Evolutionary conservation across 1,140 invertebrate genomes (phyloP).

Genomic region (Drosophila bifasciata): DNA sequence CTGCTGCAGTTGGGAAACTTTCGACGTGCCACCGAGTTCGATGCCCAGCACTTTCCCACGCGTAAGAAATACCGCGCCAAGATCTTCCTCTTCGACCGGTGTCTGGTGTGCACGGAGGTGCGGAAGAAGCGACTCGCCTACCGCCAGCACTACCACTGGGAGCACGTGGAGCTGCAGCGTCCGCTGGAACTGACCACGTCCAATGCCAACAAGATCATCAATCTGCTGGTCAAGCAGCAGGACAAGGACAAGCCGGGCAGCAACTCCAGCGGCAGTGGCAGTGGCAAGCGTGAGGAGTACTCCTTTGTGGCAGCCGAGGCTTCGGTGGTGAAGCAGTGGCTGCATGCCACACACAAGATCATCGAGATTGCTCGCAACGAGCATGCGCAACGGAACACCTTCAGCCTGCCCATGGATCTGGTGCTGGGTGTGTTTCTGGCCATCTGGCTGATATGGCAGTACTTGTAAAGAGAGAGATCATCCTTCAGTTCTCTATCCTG

Average conservation of each 20-base stretch:
- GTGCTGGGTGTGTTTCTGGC: constrained; percentile 63
- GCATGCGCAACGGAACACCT: constrained; percentile 58
- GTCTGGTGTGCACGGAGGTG: constrained; percentile 76
- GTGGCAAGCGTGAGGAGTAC: constrained; percentile 63
- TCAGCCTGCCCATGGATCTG: constrained; percentile 78
- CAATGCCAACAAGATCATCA: constrained; percentile 71
- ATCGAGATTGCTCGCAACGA: constrained; percentile 69
- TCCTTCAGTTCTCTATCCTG: not conserved
- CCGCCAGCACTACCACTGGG: constrained; percentile 75
- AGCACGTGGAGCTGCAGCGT: constrained; percentile 70
- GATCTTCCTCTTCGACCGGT: constrained; percentile 79
- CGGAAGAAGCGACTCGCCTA: constrained; percentile 70
- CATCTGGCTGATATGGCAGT: constrained; percentile 80
- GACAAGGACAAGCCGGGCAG: constrained; percentile 44
- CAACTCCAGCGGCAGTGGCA: not conserved
- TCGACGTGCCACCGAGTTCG: constrained; percentile 73
- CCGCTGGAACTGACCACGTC: constrained; percentile 52
- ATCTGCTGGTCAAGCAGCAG: constrained; percentile 66
- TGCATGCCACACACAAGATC: constrained; percentile 72
- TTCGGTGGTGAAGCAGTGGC: constrained; percentile 73
- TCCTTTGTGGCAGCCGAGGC: constrained; percentile 69
- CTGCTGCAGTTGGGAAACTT: constrained; percentile 71
- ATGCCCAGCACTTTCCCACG: constrained; percentile 73
- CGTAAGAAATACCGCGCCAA: constrained; percentile 76
- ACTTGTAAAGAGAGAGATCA: constrained; percentile 47